Conservation (phyloP, 2,888 invertebrate species). For the Morinoia aosen region DNA sequence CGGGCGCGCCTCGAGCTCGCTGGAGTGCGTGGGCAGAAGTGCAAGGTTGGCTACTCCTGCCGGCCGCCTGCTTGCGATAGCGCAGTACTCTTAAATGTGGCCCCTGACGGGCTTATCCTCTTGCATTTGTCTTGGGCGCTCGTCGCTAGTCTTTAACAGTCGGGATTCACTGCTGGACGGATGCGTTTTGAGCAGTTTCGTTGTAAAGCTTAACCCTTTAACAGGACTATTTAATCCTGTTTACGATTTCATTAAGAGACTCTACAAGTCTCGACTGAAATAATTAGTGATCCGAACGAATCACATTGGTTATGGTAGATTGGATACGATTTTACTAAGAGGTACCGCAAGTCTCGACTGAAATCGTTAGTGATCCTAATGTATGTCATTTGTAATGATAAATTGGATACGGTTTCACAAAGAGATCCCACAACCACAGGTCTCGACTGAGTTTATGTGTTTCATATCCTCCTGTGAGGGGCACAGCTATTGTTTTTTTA, state of each 20-base stretch:
- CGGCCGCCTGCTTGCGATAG: slow-evolving; percentile 27
- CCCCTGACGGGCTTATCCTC: background rate
- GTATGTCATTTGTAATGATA: background rate
- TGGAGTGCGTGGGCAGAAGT: slow-evolving; percentile 39
- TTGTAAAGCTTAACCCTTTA: too few relatives aligned
- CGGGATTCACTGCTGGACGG: background rate
- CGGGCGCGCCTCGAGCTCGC: background rate
- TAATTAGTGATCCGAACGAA: background rate
- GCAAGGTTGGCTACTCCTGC: slow-evolving; percentile 41
- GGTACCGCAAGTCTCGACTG: background rate
- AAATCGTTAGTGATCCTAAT: background rate
- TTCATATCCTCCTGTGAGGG: too few relatives aligned
- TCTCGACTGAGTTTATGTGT: too few relatives aligned
- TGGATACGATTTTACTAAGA: background rate
- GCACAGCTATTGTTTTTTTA: too few relatives aligned
- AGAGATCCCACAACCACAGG: too few relatives aligned
- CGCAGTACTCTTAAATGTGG: background rate
- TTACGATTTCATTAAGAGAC: background rate
- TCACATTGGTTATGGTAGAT: background rate
- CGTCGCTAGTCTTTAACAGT: background rate
- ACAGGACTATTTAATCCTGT: too few relatives aligned
- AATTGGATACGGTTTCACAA: background rate
- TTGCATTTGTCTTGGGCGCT: background rate
- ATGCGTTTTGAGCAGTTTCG: too few relatives aligned
- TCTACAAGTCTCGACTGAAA: background rate